These are phyloP conservation scores for Drosophila rubida DNA, from an alignment of 2,888 invertebrate genomes.

Conservation along the genomic window DNA sequence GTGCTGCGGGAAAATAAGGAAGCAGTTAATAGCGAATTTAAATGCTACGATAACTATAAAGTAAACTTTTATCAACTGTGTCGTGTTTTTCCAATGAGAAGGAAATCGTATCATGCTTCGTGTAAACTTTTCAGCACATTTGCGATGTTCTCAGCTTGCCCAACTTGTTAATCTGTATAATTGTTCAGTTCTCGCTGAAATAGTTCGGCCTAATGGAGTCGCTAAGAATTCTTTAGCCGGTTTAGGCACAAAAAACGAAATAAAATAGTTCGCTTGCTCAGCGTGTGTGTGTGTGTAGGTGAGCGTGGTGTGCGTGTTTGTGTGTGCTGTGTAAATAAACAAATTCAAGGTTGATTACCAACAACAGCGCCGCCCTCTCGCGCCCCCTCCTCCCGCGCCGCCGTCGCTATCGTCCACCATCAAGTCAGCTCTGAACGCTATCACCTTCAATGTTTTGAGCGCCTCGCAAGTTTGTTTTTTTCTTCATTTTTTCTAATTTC, in stretches of 20 bases:
- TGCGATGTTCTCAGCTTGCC: background rate
- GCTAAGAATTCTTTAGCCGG: slow-evolving; percentile 4
- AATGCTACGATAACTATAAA: background rate
- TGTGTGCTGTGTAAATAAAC: slow-evolving; percentile 53
- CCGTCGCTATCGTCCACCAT: slow-evolving; percentile 28
- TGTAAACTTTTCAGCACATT: too few relatives aligned
- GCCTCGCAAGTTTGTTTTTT: slow-evolving; percentile 44
- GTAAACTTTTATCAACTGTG: background rate
- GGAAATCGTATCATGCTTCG: background rate
- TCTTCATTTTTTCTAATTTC: slow-evolving; percentile 51
- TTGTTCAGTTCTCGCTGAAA: background rate
- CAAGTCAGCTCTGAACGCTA: slow-evolving; percentile 43
- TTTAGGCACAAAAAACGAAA: slow-evolving; percentile 17
- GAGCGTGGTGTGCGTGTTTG: slow-evolving; percentile 22
- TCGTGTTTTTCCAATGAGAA: too few relatives aligned
- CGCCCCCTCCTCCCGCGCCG: background rate
- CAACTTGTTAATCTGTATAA: slow-evolving; percentile 18
- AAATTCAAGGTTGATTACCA: slow-evolving; percentile 80
- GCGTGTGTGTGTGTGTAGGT: slow-evolving; percentile 6
- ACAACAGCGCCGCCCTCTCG: slow-evolving; percentile 35
- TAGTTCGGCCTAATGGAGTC: slow-evolving; percentile 7
- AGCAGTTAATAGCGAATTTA: background rate
- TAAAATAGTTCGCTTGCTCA: slow-evolving; percentile 27
- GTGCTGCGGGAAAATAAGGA: background rate
- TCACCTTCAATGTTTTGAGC: slow-evolving; percentile 52